Evolutionary conservation across 2,888 invertebrate genomes (phyloP), one percentile per base, ranked within the genome.

Genomic region (Synanthedon vespiformis): DNA sequence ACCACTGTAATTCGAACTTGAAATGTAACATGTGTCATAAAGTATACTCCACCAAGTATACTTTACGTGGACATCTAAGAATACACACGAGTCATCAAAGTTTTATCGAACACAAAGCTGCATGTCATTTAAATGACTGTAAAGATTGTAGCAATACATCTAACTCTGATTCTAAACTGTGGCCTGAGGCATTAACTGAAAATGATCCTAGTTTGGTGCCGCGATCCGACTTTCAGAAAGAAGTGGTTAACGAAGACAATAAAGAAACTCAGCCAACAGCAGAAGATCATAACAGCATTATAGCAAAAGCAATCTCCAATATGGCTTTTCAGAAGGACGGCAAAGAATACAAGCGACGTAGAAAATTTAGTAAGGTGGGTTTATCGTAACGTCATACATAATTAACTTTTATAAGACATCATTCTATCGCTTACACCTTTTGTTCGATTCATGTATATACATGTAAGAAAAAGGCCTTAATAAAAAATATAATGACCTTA

Each of bases 31-130:
- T 72, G 56, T 88, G 88, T 63, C 72, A 68, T 14, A 88, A 88
- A 64, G 86, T 88, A 0, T 88, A 84, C 63, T 81, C 86, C 0
- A 79, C 87, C 10, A 84, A 86, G 56, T 80, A 78, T 52, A 80
- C 80, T 6, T 63, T 88, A 3, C 76, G 81, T 16, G 74, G 72
- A 13, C 88, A 88, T 57, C 63, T 62, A n/a, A 81, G 80, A 58
- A 77, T 84, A 27, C 88, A 88, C 57, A 62, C 63, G 40, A 66
- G 64, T 1, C 47, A 58, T 0, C 58, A 67, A 2, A 72, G 72
- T 2, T 56, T 86, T 12, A 64, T 62, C 11, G 47, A 60, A 0
- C 88, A 88, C 48, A 52, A 64, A 1, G 64, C 66, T 1, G 78
- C 76, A 58, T 56, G 55, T 0, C 86, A 88, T 57, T 65, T 57